phyloP scores from a whole-genome alignment of 2,797 vertebrate genomes.

The Chiloscyllium punctatum region DNA sequence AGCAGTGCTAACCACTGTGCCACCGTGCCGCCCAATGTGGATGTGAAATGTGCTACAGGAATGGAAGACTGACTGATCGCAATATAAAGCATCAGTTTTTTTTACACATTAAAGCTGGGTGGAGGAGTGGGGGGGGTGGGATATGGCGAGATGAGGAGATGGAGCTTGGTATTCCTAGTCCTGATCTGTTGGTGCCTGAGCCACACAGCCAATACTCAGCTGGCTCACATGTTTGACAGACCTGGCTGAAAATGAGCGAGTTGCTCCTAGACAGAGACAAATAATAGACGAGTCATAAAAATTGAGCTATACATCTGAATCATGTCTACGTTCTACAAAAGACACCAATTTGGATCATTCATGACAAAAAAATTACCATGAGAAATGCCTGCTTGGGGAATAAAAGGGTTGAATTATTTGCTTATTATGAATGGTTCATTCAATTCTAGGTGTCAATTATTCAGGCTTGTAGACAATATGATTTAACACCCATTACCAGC shows the following conservation, averaged over 20 bases:
- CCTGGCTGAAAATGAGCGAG: neutral
- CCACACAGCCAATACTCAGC: neutral
- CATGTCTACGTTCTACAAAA: neutral
- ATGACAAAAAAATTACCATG: neutral
- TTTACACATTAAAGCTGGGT: neutral
- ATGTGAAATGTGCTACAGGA: neutral
- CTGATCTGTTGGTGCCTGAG: neutral
- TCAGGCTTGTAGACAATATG: neutral
- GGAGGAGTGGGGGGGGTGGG: neutral
- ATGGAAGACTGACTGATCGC: neutral
- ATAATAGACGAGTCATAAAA: neutral
- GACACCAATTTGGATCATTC: slow-evolving; percentile 3
- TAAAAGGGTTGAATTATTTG: neutral
- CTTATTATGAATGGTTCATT: neutral
- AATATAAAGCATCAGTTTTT: neutral
- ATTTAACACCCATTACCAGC: slow-evolving; percentile 5
- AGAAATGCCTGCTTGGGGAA: neutral
- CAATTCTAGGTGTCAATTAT: neutral
- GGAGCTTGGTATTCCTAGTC: neutral
- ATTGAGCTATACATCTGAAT: neutral
- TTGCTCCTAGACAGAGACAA: neutral
- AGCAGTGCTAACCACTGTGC: too few relatives aligned
- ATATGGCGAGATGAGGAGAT: too few relatives aligned
- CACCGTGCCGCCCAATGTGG: too few relatives aligned
- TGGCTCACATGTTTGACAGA: neutral